A percentile compares a stretch with the other conserved stretches of the same genome.
Conservation (phyloP, 2,113 vertebrate species). For the Gavialis gangeticus region DNA sequence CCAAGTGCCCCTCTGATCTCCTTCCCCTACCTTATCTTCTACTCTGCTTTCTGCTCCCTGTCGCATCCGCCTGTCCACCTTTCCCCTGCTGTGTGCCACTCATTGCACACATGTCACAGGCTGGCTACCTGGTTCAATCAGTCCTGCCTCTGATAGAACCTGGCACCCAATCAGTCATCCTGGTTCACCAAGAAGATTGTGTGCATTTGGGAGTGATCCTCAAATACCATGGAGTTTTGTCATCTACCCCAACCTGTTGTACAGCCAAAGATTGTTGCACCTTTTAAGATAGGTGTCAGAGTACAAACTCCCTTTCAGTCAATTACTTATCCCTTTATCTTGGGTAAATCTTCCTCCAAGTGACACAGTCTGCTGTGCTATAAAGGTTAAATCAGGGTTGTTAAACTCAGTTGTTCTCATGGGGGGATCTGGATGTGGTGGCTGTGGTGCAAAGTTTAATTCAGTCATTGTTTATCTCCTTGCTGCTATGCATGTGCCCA, state of each 20-base stretch:
- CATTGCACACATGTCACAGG: no score
- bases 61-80: no score
- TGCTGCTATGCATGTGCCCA: no score
- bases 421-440: no score
- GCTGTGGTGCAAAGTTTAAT: no score
- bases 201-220: not conserved
- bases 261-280: not conserved
- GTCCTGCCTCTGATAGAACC: not conserved
- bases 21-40: no score
- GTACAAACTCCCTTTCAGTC: not conserved
- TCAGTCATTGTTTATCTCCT: no score
- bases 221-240: not conserved
- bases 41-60: no score
- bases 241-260: not conserved
- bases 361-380: not conserved
- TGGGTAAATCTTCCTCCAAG: not conserved
- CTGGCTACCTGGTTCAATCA: not conserved
- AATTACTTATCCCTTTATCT: not conserved
- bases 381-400: not conserved
- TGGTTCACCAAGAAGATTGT: not conserved
- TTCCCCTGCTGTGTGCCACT: no score
- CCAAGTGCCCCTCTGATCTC: no score
- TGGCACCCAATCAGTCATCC: not conserved
- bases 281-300: not conserved
- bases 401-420: no score